Conservation (phyloP, 2,113 vertebrate species). For the Apodemus speciosus region DNA sequence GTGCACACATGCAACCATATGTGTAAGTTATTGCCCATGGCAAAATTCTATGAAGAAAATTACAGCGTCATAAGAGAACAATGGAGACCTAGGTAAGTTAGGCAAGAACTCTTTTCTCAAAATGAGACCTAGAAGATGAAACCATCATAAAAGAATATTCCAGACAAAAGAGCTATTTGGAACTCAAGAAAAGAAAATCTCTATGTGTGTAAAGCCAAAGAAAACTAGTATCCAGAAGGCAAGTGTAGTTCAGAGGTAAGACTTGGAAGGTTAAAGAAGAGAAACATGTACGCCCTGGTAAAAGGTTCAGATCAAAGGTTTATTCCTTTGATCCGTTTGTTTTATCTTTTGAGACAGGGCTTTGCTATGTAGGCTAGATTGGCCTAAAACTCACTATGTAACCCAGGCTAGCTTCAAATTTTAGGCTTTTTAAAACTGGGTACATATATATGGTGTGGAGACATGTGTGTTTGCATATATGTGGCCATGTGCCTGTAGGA, state of each 20-base stretch:
- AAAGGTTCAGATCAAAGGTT: not conserved
- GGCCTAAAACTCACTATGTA: not conserved
- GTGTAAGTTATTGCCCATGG: not conserved
- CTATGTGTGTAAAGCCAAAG: not conserved
- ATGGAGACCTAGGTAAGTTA: not conserved
- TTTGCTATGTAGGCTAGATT: not conserved
- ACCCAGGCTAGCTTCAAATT: not conserved
- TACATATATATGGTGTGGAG: not conserved
- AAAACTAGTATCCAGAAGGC: not conserved
- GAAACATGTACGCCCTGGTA: not conserved
- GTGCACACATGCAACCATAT: not conserved
- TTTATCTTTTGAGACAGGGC: not conserved
- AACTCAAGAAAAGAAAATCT: not conserved
- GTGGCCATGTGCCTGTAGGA: not conserved
- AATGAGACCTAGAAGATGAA: not conserved
- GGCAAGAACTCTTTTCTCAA: not conserved
- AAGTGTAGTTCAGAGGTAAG: not conserved
- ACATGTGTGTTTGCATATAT: not conserved
- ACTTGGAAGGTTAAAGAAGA: not conserved
- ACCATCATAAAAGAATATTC: slow-evolving; percentile 7
- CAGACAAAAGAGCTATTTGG: not conserved
- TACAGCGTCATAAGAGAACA: not conserved
- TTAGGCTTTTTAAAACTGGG: not conserved
- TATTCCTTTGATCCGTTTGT: not conserved
- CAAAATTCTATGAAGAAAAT: slow-evolving; percentile 18